Conservation (phyloP, 1,140 invertebrate species). For the Heliconius himera region DNA sequence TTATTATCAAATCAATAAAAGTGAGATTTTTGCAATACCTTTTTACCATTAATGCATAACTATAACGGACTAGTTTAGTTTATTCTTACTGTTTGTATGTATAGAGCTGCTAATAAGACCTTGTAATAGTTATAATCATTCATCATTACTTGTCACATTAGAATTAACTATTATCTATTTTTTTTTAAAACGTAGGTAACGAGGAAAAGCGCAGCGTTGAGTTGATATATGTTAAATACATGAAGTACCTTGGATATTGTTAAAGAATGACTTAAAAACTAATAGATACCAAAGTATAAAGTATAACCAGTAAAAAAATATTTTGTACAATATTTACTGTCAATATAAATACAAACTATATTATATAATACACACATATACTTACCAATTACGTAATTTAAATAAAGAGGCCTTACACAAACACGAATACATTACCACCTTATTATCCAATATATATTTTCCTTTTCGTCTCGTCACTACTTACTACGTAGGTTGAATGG, state of each 20-base stretch:
- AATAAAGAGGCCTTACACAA: no score
- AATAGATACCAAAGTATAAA: no score
- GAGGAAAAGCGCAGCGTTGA: background rate
- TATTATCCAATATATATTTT: background rate
- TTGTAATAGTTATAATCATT: background rate
- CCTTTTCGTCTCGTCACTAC: background rate
- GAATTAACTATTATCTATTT: no score
- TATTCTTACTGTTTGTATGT: background rate
- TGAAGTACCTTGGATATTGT: no score
- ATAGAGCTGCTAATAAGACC: background rate
- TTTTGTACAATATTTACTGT: no score
- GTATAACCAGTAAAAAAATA: no score
- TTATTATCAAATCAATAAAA: slow-evolving; percentile 3
- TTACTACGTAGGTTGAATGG: background rate
- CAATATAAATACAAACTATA: no score
- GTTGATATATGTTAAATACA: background rate
- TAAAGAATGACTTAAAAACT: no score
- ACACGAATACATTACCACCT: no score
- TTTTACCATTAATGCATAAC: background rate
- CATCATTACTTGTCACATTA: background rate
- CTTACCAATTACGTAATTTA: no score
- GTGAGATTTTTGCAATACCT: slow-evolving; percentile 4
- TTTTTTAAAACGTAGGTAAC: background rate
- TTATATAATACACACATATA: no score
- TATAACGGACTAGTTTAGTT: background rate